Conservation (phyloP, 2,888 invertebrate genomes). For the Strigamia crassipes region DNA sequence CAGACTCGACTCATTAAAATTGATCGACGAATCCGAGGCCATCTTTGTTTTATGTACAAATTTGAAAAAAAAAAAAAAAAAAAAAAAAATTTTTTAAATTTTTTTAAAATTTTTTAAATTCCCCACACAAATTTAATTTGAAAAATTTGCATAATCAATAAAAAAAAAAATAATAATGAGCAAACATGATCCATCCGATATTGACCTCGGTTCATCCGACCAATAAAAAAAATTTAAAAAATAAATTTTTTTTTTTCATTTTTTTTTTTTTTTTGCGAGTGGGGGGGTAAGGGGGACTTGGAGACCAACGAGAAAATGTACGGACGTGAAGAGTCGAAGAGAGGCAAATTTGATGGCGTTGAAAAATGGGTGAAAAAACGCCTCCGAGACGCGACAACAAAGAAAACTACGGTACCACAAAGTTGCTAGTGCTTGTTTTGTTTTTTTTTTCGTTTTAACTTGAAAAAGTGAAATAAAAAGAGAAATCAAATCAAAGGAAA, state of each 20-base stretch:
- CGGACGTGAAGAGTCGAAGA: conserved; percentile 22
- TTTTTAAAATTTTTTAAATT: no score
- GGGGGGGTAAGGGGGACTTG: background rate
- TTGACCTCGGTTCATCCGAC: background rate
- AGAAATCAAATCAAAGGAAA: background rate
- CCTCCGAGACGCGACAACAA: conserved; percentile 2
- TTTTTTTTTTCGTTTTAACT: background rate
- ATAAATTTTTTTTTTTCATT: no score
- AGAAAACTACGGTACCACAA: conserved; percentile 8
- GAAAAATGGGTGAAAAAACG: background rate
- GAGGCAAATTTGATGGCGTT: background rate
- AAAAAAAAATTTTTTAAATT: background rate
- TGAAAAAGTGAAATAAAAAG: background rate
- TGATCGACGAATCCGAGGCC: background rate
- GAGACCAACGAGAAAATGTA: conserved; percentile 23
- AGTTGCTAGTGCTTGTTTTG: background rate
- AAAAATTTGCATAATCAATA: background rate
- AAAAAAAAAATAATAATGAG: background rate
- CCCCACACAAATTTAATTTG: background rate
- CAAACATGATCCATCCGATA: background rate
- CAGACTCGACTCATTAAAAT: background rate
- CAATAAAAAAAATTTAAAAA: background rate
- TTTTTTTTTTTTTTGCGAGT: no score
- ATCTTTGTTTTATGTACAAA: background rate
- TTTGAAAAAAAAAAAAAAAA: background rate